Evolutionary conservation across 2,888 invertebrate species (phyloP).

Genomic region (Dolichopus griseipennis): DNA sequence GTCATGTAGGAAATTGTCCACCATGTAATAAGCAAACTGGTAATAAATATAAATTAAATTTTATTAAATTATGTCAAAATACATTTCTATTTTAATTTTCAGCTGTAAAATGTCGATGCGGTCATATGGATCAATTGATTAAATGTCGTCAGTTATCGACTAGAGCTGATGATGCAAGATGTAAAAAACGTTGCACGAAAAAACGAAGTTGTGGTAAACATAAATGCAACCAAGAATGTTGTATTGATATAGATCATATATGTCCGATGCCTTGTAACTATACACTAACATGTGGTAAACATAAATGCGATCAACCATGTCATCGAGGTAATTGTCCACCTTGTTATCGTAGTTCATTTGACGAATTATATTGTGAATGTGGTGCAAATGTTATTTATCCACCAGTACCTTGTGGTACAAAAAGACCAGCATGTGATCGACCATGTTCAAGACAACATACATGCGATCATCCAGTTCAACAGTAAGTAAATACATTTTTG

Average conservation of each 20-base stretch:
- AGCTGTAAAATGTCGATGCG: constrained; percentile 73
- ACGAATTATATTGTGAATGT: constrained; percentile 86
- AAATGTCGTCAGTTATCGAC: constrained; percentile 63
- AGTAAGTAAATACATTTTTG: constrained; percentile 32
- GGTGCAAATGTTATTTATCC: constrained; percentile 79
- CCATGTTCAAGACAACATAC: constrained; percentile 67
- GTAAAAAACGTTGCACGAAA: constrained; percentile 86
- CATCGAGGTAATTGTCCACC: constrained; percentile 77
- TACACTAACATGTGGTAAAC: constrained; percentile 75
- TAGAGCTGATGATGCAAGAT: constrained; percentile 65
- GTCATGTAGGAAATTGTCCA: constrained; percentile 65
- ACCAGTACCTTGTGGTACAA: constrained; percentile 87
- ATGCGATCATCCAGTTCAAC: constrained; percentile 76
- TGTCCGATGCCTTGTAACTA: constrained; percentile 78
- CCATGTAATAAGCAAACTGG: constrained; percentile 63
- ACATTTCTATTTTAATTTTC: background rate
- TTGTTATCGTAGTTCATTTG: constrained; percentile 71
- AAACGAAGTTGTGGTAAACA: constrained; percentile 78
- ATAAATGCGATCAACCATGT: constrained; percentile 81
- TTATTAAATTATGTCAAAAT: too few species aligned
- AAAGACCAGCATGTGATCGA: constrained; percentile 68
- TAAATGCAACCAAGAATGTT: constrained; percentile 84
- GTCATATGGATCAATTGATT: constrained; percentile 72
- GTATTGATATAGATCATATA: constrained; percentile 75
- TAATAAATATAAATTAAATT: background rate